Percentiles rank a stretch among this genome's conserved stretches.
Evolutionary conservation across 2,888 invertebrate species (phyloP).

Genomic region (Mycalesis mineus): DNA sequence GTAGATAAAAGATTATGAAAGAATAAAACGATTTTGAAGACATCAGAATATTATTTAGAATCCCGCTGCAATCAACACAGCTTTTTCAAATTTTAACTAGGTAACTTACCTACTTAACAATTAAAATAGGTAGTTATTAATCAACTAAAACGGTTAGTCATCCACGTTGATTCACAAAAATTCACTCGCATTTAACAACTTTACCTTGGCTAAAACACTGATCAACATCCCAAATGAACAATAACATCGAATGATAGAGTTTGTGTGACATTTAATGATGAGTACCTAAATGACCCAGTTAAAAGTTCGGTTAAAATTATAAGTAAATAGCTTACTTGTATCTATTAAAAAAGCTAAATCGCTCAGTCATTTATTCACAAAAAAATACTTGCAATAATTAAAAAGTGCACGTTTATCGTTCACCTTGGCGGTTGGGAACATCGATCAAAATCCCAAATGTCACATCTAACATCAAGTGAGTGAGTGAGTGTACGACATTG

Average conservation of each 20-base stretch:
- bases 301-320: too few relatives aligned
- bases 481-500: slow-evolving; percentile 26
- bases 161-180: too few relatives aligned
- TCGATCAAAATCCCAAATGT: slow-evolving; percentile 18
- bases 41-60: too few relatives aligned
- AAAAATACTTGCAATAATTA: too few relatives aligned
- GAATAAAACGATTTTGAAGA: too few relatives aligned
- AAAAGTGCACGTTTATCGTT: neutral
- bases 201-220: neutral
- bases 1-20: too few relatives aligned
- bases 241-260: slow-evolving; percentile 3
- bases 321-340: too few relatives aligned
- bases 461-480: slow-evolving; percentile 8
- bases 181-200: neutral
- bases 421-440: neutral
- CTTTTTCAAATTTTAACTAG: too few relatives aligned
- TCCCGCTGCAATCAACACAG: too few relatives aligned
- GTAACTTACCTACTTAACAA: too few relatives aligned
- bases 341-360: neutral
- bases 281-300: too few relatives aligned
- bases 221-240: slow-evolving; percentile 19
- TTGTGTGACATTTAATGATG: slow-evolving; percentile 17
- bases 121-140: neutral
- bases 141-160: neutral
- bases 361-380: too few relatives aligned